Evolutionary conservation across 2,113 vertebrate genomes (phyloP).

Genomic region (Origma solitaria): DNA sequence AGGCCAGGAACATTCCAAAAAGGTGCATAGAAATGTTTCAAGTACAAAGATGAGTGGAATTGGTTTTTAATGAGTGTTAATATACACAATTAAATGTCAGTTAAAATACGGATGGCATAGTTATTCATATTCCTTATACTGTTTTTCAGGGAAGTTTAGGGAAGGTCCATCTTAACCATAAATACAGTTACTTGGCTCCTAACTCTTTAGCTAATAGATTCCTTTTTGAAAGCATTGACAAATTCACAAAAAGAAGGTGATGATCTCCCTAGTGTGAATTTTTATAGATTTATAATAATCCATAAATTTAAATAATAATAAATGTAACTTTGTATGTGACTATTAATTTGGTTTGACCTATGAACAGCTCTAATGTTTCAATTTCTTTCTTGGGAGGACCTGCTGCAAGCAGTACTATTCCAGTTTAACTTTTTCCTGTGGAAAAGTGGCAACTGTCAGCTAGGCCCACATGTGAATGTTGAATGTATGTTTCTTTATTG

Average conservation of each 20-base stretch:
- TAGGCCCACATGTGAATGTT: fast-evolving
- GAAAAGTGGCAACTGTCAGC: background rate
- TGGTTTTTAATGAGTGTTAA: background rate
- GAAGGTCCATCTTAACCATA: background rate
- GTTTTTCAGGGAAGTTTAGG: background rate
- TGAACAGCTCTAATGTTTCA: background rate
- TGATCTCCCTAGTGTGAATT: background rate
- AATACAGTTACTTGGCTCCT: background rate
- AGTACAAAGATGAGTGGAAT: background rate
- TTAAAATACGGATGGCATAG: background rate
- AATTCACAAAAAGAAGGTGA: background rate
- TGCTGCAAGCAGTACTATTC: background rate
- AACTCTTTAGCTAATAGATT: background rate
- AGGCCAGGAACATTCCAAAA: conserved; percentile 88
- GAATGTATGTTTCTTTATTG: background rate
- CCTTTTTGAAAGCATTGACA: background rate
- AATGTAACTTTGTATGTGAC: background rate
- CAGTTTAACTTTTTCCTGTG: background rate
- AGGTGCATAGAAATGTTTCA: conserved; percentile 68
- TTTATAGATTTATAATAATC: background rate
- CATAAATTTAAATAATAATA: background rate
- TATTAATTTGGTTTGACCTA: background rate
- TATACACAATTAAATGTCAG: background rate
- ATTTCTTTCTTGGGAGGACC: background rate
- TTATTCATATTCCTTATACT: background rate